Conservation (phyloP, 2,888 invertebrate species). For the Hirudinaria manillensis region DNA sequence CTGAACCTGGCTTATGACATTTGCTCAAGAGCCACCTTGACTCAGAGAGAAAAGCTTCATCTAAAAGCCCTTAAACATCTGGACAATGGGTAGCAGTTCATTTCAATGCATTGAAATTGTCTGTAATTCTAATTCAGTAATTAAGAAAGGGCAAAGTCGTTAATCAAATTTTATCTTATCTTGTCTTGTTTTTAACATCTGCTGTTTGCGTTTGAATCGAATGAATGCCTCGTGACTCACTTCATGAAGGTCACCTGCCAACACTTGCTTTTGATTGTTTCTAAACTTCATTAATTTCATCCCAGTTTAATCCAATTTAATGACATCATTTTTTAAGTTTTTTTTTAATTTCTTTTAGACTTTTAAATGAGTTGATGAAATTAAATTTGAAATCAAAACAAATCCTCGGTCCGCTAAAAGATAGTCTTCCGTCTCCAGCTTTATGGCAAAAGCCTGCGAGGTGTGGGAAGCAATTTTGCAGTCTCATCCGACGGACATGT, state of each 20-base stretch:
- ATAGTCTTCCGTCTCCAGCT: constrained; percentile 38
- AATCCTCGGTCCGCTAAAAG: too few species aligned
- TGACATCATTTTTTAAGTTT: not conserved
- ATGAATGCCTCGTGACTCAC: too few species aligned
- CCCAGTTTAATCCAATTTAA: not conserved
- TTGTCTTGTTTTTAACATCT: too few species aligned
- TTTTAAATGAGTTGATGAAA: too few species aligned
- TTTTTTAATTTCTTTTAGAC: too few species aligned
- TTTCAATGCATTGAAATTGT: too few species aligned
- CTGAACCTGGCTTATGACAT: constrained; percentile 48
- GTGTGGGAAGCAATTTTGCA: constrained; percentile 56
- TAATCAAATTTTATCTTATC: too few species aligned
- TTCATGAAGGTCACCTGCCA: too few species aligned
- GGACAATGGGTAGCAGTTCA: constrained; percentile 50
- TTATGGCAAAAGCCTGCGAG: constrained; percentile 50
- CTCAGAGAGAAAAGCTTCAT: constrained; percentile 53
- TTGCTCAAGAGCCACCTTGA: constrained; percentile 44
- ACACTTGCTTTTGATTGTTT: not conserved
- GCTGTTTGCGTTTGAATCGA: too few species aligned
- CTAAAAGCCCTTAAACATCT: constrained; percentile 53
- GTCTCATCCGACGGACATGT: constrained; percentile 56
- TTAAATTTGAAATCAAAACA: too few species aligned
- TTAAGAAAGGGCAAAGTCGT: too few species aligned
- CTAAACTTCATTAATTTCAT: not conserved
- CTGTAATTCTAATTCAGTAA: too few species aligned